Evolutionary conservation across 2,113 vertebrate species (phyloP).

Genomic region (Dolichallabes microphthalmus): DNA sequence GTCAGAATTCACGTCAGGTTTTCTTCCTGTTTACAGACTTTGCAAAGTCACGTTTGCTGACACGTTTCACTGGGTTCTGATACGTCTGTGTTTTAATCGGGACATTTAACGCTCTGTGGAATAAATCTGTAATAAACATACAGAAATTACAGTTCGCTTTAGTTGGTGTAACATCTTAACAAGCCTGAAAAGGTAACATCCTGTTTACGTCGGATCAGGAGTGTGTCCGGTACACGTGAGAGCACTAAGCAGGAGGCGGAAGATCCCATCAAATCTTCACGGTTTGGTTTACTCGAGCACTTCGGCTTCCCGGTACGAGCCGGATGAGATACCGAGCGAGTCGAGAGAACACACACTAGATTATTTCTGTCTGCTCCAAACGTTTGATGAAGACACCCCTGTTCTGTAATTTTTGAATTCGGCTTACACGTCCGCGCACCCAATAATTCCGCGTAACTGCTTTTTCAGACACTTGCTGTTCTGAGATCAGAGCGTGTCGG

Average conservation of each 20-base stretch:
- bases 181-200: neutral
- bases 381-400: neutral
- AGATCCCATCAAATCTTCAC: neutral
- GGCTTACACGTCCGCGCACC: neutral
- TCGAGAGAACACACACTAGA: neutral
- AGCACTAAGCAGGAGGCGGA: neutral
- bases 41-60: neutral
- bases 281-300: neutral
- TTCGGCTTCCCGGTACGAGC: neutral
- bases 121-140: neutral
- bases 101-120: neutral
- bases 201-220: neutral
- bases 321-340: neutral
- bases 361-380: neutral
- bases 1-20: neutral
- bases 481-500: slow-evolving; percentile 32
- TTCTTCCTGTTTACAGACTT: neutral
- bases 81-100: neutral
- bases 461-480: neutral
- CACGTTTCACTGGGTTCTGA: neutral
- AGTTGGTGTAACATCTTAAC: neutral
- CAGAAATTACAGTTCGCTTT: neutral
- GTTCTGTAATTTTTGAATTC: neutral
- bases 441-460: neutral
- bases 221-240: neutral